Base-by-base conservation (phyloP, 2,113 vertebrate species). In the Silurus asotus region DNA sequence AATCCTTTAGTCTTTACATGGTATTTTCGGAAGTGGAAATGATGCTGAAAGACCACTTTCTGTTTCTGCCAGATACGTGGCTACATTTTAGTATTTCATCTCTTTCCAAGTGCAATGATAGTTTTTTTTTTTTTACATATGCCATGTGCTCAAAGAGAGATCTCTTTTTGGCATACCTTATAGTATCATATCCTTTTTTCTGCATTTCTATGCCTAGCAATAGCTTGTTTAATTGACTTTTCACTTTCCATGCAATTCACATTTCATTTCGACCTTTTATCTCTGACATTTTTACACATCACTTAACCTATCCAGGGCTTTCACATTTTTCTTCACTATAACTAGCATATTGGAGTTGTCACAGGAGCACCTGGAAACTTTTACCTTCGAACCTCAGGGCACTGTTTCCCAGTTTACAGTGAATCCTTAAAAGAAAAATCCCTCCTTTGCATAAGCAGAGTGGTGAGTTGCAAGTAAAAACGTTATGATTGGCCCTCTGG, bases 1-100 rank as follows among this genome's bases (percentile, higher is more conserved):
- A 74, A 67, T 51, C 78, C 28, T 88, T 69, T 37, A 86, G 62
- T 64, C 81, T 79, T 79, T 77, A 51, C 15, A 72, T 85, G 69
- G 83, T 88, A 25, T 45, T n/a, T 48, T 77, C 13, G 11, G 37
- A 37, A 37, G 74, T 11, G 17, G 55, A 81, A 86, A 67, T 84
- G 62, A 20, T 58, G 86, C 86, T 74, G 80, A 83, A 87, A 75
- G 5, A 67, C 59, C 67, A 74, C 72, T 84, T 72, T 37, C 70
- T 87, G 45, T 55, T 82, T 19, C 79, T 82, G 79, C 83, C 55
- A 37, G 49, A 56, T 84, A 85, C 81, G 83, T 51, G 86, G 76
- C 59, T 85, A 64, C 64, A 70, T 81, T 56, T 51, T 48, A 67
- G 8, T 48, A 14, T 61, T 48, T 87, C 80, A 53, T 84, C 64